phyloP scores from a whole-genome alignment of 1,140 invertebrate species.

The Drosophila kikkawai region DNA sequence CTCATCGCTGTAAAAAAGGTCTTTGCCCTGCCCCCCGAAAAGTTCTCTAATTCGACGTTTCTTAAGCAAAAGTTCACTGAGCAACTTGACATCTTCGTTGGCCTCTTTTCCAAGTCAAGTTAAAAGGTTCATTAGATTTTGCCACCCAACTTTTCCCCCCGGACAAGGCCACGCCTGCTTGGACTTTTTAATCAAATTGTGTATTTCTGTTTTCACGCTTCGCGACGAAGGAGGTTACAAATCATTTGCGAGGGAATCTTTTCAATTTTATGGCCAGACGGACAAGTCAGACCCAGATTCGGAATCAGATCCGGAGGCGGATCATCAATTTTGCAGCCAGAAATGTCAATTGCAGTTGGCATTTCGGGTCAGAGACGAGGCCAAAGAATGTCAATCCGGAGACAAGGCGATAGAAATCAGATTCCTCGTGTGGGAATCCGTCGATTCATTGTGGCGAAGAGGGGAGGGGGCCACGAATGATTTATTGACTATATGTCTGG shows the following conservation, averaged over 20 bases:
- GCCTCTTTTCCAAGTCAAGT: neutral
- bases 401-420: constrained; percentile 58
- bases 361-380: constrained; percentile 64
- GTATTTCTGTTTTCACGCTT: constrained; percentile 25
- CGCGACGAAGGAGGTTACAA: constrained; percentile 17
- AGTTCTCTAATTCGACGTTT: neutral
- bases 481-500: constrained; percentile 61
- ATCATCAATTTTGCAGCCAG: constrained; percentile 75
- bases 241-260: constrained; percentile 22
- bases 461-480: constrained; percentile 30
- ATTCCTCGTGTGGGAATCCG: constrained; percentile 36
- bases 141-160: neutral
- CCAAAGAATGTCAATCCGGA: constrained; percentile 51
- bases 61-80: constrained; percentile 25
- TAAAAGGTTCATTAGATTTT: constrained; percentile 45
- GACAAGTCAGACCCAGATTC: constrained; percentile 24
- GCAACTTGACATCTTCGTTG: constrained; percentile 47
- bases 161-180: neutral
- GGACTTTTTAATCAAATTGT: constrained; percentile 29
- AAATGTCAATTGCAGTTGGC: constrained; percentile 74
- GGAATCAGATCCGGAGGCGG: constrained; percentile 18
- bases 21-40: neutral
- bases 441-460: constrained; percentile 48
- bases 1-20: constrained; percentile 6
- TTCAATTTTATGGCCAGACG: constrained; percentile 36